phyloP scores from a whole-genome alignment of 2,888 invertebrate genomes.

The Melipona bicolor region DNA sequence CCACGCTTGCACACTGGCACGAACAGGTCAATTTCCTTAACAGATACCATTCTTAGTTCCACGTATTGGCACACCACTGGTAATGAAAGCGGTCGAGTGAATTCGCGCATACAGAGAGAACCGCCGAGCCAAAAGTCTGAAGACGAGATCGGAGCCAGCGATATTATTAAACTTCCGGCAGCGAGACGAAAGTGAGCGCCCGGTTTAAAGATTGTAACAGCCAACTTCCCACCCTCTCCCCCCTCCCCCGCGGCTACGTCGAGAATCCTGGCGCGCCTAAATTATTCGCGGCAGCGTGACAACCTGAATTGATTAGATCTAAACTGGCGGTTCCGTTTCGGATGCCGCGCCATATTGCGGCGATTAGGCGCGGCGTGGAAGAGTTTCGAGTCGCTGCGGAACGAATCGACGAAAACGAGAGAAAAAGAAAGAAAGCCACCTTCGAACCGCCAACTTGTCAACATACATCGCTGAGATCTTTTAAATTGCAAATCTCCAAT shows the following conservation, averaged over 20 bases:
- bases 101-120: constrained; percentile 31
- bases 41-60: constrained; percentile 49
- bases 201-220: constrained; percentile 61
- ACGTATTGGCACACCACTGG: constrained; percentile 21
- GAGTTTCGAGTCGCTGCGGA: neutral
- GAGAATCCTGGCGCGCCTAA: constrained; percentile 39
- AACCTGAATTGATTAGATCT: constrained; percentile 67
- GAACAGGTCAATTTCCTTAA: constrained; percentile 18
- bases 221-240: constrained; percentile 36
- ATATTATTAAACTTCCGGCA: constrained; percentile 70
- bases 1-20: neutral
- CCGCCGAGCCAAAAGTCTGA: constrained; percentile 6
- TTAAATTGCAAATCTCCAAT: constrained; percentile 23
- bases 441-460: constrained; percentile 11
- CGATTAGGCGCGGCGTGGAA: constrained; percentile 3
- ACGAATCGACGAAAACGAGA: neutral
- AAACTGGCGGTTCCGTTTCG: constrained; percentile 44
- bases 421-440: neutral
- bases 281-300: constrained; percentile 60
- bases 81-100: constrained; percentile 33
- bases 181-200: constrained; percentile 49
- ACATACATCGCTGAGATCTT: constrained; percentile 15
- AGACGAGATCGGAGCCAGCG: constrained; percentile 47
- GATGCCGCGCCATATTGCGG: constrained; percentile 38
- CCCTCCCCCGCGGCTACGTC: constrained; percentile 49